Evolutionary conservation across 2,113 vertebrate species (phyloP).

Genomic region (Lagopus muta): DNA sequence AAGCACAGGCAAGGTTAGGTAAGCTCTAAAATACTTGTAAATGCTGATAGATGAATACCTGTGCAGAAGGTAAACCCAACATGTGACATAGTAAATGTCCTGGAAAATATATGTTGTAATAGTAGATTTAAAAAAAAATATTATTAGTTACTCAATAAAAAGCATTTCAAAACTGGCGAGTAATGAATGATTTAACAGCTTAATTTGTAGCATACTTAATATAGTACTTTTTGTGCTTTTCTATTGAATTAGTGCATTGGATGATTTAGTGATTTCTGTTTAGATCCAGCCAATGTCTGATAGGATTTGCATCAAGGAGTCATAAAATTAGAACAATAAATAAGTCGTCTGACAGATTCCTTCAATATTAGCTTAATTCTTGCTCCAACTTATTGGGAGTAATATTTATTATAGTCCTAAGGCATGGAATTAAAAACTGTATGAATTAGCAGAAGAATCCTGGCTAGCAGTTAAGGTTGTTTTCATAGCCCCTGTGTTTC

Average conservation of each 20-base stretch:
- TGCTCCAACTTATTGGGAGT: not conserved
- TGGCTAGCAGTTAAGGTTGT: not conserved
- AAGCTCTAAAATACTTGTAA: not conserved
- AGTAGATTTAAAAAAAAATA: not conserved
- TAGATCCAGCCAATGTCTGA: slow-evolving; percentile 3
- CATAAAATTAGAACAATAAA: slow-evolving; percentile 62
- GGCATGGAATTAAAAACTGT: slow-evolving; percentile 1
- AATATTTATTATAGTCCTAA: slow-evolving; percentile 50
- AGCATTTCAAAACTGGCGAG: not conserved
- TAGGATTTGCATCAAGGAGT: slow-evolving; percentile 30
- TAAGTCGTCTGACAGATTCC: slow-evolving; percentile 30
- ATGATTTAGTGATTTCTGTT: slow-evolving; percentile 42
- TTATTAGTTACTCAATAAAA: slow-evolving; percentile 21
- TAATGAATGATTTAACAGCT: slow-evolving; percentile 38
- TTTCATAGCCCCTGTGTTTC: not conserved
- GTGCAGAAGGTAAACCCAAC: not conserved
- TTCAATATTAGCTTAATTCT: slow-evolving; percentile 58
- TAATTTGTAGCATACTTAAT: slow-evolving; percentile 13
- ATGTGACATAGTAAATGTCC: not conserved
- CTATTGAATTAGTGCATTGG: not conserved
- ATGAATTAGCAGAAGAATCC: slow-evolving; percentile 18
- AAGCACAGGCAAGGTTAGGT: not conserved
- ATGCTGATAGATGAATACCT: not conserved
- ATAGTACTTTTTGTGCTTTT: slow-evolving; percentile 13
- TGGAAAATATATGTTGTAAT: not conserved